These are phyloP conservation scores for Patella depressa DNA, from an alignment of 2,888 invertebrate genomes.

Conservation along the genomic window DNA sequence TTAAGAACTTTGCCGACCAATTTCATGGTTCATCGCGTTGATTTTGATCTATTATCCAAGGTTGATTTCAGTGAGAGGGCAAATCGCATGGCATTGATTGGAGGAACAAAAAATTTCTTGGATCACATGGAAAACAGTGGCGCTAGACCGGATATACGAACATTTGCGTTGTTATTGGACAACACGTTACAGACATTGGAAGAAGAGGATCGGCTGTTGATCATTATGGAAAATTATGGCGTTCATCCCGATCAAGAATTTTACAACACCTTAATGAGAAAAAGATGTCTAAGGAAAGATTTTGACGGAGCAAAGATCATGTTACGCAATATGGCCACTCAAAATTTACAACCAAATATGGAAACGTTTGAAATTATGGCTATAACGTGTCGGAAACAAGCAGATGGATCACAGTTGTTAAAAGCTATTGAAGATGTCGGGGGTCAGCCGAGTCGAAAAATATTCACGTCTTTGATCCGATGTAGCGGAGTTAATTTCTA, in stretches of 20 bases:
- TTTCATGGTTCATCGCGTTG: constrained; percentile 5
- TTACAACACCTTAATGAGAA: constrained; percentile 88
- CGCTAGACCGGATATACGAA: constrained; percentile 83
- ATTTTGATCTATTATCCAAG: constrained; percentile 13
- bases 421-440: constrained; percentile 80
- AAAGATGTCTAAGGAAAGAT: constrained; percentile 80
- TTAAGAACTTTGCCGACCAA: background rate
- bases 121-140: constrained; percentile 80
- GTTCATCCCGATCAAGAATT: constrained; percentile 83
- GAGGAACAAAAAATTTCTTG: constrained; percentile 84
- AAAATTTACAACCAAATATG: constrained; percentile 50
- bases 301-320: constrained; percentile 81
- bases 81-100: constrained; percentile 76
- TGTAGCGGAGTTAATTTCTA: constrained; percentile 76
- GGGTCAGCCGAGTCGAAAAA: constrained; percentile 78
- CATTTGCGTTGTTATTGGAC: constrained; percentile 83
- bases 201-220: constrained; percentile 80
- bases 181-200: constrained; percentile 78
- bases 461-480: constrained; percentile 81
- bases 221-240: constrained; percentile 74
- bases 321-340: constrained; percentile 60
- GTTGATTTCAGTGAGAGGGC: constrained; percentile 34
- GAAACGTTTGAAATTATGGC: constrained; percentile 90
- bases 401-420: constrained; percentile 79
- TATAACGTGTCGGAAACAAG: constrained; percentile 80